Conservation (phyloP, 2,797 vertebrate species). For the Miichthys miiuy region DNA sequence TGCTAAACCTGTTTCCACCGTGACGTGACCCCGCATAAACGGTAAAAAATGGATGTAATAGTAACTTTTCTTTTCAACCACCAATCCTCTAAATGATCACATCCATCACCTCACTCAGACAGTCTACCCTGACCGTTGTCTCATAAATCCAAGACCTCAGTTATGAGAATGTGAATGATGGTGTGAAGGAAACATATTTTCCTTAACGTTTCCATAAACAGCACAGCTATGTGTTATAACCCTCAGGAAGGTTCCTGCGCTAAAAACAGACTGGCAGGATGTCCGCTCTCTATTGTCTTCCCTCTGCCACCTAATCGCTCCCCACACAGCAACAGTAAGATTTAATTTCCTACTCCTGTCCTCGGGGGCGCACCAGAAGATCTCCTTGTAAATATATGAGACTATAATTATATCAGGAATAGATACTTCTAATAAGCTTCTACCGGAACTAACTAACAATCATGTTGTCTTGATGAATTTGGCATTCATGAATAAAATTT, state of each 20-base stretch:
- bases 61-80: neutral
- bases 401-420: slow-evolving; percentile 55
- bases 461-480: slow-evolving; percentile 27
- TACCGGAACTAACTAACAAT: slow-evolving; percentile 38
- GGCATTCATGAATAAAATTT: slow-evolving; percentile 7
- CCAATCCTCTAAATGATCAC: neutral
- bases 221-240: slow-evolving; percentile 23
- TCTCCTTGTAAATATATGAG: slow-evolving; percentile 54
- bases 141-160: slow-evolving; percentile 26
- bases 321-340: slow-evolving; percentile 51
- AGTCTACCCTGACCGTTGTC: neutral
- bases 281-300: slow-evolving; percentile 76
- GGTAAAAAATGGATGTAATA: no score
- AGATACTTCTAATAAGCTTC: slow-evolving; percentile 47
- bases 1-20: no score
- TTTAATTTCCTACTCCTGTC: slow-evolving; percentile 72
- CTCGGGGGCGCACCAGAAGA: slow-evolving; percentile 47
- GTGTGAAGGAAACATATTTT: slow-evolving; percentile 50
- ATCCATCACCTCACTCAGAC: slow-evolving; percentile 14
- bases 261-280: slow-evolving; percentile 79
- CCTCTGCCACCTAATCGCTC: slow-evolving; percentile 62
- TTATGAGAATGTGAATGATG: slow-evolving; percentile 18
- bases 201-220: slow-evolving; percentile 47
- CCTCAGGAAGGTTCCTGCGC: slow-evolving; percentile 67
- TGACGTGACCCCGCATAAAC: no score